phyloP scores from a whole-genome alignment of 2,888 invertebrate genomes.

The Amaurobius ferox region DNA sequence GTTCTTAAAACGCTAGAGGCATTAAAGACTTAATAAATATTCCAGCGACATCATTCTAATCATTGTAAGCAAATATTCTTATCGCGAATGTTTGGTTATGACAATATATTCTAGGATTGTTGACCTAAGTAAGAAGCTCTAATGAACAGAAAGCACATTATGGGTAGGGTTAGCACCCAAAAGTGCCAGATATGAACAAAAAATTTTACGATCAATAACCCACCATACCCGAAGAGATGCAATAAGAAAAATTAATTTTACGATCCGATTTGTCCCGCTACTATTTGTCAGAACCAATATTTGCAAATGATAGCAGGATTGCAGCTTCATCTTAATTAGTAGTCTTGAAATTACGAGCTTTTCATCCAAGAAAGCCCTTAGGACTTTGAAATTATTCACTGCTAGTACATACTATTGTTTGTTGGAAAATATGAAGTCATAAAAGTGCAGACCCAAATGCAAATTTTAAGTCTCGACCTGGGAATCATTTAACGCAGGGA shows the following conservation, averaged over 20 bases:
- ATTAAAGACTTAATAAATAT: constrained; percentile 52
- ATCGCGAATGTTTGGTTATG: constrained; percentile 47
- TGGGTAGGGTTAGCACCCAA: constrained; percentile 43
- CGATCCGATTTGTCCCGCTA: constrained; percentile 15
- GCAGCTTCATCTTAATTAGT: constrained; percentile 39
- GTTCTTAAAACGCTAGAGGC: constrained; percentile 37
- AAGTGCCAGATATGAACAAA: constrained; percentile 39
- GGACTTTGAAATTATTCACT: constrained; percentile 32
- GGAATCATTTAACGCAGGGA: background rate
- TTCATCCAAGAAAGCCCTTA: constrained; percentile 27
- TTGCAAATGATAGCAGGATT: constrained; percentile 41
- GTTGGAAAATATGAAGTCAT: constrained; percentile 9
- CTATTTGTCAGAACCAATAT: constrained; percentile 55
- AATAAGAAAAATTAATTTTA: constrained; percentile 23
- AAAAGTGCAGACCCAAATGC: constrained; percentile 11
- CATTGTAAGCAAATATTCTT: constrained; percentile 62
- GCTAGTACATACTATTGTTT: background rate
- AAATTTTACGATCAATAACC: constrained; percentile 46
- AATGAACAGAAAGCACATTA: constrained; percentile 56
- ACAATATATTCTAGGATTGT: constrained; percentile 47
- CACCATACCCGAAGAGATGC: background rate
- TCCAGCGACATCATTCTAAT: constrained; percentile 55
- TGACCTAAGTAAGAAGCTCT: constrained; percentile 53
- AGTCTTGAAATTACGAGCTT: background rate
- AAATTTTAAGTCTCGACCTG: constrained; percentile 23